Base-by-base conservation (phyloP, 2,888 invertebrate species). In the Xiphydria camelus region DNA sequence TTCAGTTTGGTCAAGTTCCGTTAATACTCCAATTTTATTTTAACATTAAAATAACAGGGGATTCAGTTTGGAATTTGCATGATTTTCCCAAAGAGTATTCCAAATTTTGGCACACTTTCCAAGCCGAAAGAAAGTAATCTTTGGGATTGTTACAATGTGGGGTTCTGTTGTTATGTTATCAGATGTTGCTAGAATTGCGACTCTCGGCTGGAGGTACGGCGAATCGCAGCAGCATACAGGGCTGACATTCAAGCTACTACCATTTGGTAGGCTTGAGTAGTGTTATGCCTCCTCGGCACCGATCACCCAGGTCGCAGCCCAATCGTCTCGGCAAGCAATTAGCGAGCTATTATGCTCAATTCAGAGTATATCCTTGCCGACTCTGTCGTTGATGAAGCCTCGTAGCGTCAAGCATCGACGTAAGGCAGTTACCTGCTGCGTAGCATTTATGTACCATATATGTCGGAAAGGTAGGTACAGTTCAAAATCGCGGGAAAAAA, bases 361-460 rank as follows among this genome's bases (percentile, higher is more conserved):
- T 64, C 62, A 64, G 64, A 64, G 62, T 72, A 65, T 64, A 68
- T 64, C 59, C 58, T 63, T 64, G 62, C 62, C 65, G 65, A 66
- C 68, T 71, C 62, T 57, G 55, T 70, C 68, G 72, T 73, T 73
- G 70, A 74, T 68, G 72, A 73, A 69, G 69, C 64, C 64, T 70
- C 68, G 64, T 73, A 70, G 69, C 71, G 61, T 66, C 70, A 56
- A 64, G 64, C 64, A 62, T 64, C 68, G 61, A 64, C 66, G 59
- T 68, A 68, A 64, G 60, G 70, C 72, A 72, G 72, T 72, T 67
- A 70, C 64, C 69, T 68, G 73, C 73, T 68, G 68, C 72, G 52
- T 67, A 71, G 70, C 73, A 74, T 75, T 75, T 75, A 75, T 75
- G 75, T 70, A 70, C 72, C 66, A 68, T 73, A 67, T 69, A 65